Conservation (phyloP, 1,140 invertebrate genomes). For the Drosophila ohnishii region DNA sequence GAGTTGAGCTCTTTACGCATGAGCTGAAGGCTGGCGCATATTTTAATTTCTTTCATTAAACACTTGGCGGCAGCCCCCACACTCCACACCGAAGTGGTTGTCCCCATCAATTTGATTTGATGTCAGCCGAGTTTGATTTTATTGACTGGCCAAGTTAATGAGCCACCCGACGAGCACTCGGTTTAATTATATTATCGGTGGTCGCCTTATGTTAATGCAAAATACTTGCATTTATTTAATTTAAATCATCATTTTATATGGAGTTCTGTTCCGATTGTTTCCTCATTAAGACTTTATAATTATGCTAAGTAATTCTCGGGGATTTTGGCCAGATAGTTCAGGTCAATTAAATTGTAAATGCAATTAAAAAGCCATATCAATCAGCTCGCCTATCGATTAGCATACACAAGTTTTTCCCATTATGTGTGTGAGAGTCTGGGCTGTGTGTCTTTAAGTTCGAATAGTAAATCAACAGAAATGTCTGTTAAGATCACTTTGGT, state of each 20-base stretch:
- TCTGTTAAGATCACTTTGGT: conserved; percentile 62
- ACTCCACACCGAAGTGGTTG: conserved; percentile 16
- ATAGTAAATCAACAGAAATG: conserved; percentile 78
- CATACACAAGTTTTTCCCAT: conserved; percentile 79
- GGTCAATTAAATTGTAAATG: conserved; percentile 75
- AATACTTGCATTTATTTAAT: conserved; percentile 44
- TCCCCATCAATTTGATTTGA: conserved; percentile 55
- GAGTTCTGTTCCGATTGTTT: conserved; percentile 30
- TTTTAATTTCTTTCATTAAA: conserved; percentile 60
- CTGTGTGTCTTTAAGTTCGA: conserved; percentile 38
- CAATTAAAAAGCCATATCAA: conserved; percentile 72
- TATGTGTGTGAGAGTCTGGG: conserved; percentile 47
- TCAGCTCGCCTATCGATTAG: conserved; percentile 67
- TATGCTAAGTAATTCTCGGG: conserved; percentile 22
- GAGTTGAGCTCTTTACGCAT: conserved; percentile 48
- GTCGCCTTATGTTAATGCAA: conserved; percentile 54
- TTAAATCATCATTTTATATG: conserved; percentile 18
- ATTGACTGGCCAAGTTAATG: conserved; percentile 47
- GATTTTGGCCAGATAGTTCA: conserved; percentile 25
- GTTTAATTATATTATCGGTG: conserved; percentile 38
- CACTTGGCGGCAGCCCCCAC: conserved; percentile 32
- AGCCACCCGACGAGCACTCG: conserved; percentile 16
- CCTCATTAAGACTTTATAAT: conserved; percentile 32
- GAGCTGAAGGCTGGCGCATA: conserved; percentile 52
- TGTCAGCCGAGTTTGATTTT: conserved; percentile 50